These are phyloP conservation scores for Actinernus sp. DNA, from an alignment of 92 coral and sea anemone genomes.

Conservation along the genomic window DNA sequence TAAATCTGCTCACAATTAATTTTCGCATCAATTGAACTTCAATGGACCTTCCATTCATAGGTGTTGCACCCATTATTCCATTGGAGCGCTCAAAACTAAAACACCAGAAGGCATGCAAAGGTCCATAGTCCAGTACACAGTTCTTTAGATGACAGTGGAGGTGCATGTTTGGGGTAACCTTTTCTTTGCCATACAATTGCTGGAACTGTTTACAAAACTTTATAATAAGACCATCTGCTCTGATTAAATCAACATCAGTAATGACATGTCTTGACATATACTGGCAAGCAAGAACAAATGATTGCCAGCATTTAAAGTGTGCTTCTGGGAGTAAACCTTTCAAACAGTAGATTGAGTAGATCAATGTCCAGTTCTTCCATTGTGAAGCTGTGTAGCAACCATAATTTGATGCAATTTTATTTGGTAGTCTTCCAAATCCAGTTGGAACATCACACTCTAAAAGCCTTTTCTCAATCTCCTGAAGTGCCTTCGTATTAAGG, in stretches of 20 bases:
- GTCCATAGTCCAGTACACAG: constrained; percentile 61
- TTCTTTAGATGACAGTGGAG: constrained; percentile 56
- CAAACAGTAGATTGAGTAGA: constrained; percentile 24
- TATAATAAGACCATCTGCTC: constrained; percentile 39
- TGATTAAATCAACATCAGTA: constrained; percentile 22
- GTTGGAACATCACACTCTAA: constrained; percentile 45
- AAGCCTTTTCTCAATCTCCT: constrained; percentile 19
- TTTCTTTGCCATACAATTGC: constrained; percentile 41
- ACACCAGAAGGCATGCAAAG: constrained; percentile 65
- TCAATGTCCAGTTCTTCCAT: constrained; percentile 58
- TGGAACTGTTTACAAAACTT: constrained; percentile 55
- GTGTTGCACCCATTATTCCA: constrained; percentile 55
- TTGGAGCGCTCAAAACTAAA: constrained; percentile 59
- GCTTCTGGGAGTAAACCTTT: constrained; percentile 19
- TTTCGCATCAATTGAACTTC: constrained; percentile 69
- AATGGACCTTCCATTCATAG: constrained; percentile 49
- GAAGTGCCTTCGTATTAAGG: constrained; percentile 9
- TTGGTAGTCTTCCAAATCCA: constrained; percentile 57
- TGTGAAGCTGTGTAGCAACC: constrained; percentile 32
- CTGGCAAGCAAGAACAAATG: constrained; percentile 58
- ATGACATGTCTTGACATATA: constrained; percentile 22
- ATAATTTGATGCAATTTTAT: constrained; percentile 28
- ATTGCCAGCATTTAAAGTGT: constrained; percentile 42
- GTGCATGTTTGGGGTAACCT: constrained; percentile 65
- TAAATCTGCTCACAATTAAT: constrained; percentile 32